Percentiles rank a stretch among this genome's conserved stretches.
phyloP scores from a whole-genome alignment of 2,797 vertebrate genomes.

The Labeo calbasu region DNA sequence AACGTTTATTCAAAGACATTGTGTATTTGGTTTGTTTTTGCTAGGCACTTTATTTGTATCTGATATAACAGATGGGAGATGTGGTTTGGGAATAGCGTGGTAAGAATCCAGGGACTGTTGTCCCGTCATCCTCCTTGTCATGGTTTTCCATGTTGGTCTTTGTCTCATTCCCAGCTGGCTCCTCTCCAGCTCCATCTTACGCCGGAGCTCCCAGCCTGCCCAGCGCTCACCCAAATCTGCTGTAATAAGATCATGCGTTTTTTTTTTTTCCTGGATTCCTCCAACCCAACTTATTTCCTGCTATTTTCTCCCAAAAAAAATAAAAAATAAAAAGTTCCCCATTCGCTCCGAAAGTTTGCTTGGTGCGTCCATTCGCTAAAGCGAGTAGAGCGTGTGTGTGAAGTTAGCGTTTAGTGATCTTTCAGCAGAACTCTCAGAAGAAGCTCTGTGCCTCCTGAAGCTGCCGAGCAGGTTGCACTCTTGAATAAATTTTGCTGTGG shows the following conservation, averaged over 20 bases:
- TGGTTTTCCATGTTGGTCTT: constrained; percentile 66
- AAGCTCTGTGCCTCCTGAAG: constrained; percentile 78
- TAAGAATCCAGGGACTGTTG: constrained; percentile 52
- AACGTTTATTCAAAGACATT: constrained; percentile 5
- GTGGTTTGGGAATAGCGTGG: constrained; percentile 21
- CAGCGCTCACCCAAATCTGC: constrained; percentile 36
- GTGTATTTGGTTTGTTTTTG: constrained; percentile 20
- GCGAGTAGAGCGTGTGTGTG: constrained; percentile 9
- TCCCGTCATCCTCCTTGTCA: constrained; percentile 57
- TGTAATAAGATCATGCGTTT: constrained; percentile 53
- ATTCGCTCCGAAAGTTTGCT: constrained; percentile 21
- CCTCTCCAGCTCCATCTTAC: constrained; percentile 67
- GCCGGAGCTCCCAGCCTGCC: constrained; percentile 52
- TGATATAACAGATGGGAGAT: constrained; percentile 4
- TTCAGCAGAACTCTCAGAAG: constrained; percentile 76
- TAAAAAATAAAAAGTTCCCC: constrained; percentile 3
- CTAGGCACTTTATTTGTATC: constrained; percentile 17
- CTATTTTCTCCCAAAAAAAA: constrained; percentile 23
- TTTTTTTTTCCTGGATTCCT: constrained; percentile 9
- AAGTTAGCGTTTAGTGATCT: constrained; percentile 79
- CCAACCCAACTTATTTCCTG: constrained; percentile 43
- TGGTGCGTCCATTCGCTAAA: background rate
- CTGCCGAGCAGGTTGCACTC: constrained; percentile 87
- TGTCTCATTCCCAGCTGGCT: constrained; percentile 70
- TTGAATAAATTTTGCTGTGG: constrained; percentile 90